These are phyloP conservation scores for Panzeria rudis DNA, from an alignment of 2,888 invertebrate species.

Conservation along the genomic window DNA sequence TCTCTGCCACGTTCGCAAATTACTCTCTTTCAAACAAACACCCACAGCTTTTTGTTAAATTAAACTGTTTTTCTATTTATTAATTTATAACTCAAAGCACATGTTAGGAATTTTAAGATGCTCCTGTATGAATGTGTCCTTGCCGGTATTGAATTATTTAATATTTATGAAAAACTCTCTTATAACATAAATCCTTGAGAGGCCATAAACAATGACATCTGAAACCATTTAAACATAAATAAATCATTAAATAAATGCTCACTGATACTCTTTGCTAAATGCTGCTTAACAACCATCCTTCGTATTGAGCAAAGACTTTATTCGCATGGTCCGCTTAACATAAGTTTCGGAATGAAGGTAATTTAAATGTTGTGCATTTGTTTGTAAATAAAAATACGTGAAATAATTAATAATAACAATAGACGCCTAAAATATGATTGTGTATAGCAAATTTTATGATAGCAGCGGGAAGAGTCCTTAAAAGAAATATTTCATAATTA, in stretches of 20 bases:
- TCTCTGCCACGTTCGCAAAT: neutral
- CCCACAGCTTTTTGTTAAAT: neutral
- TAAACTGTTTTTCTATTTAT: neutral
- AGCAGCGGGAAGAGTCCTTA: too few relatives aligned
- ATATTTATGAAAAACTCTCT: neutral
- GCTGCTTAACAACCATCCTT: neutral
- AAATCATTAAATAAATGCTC: constrained; percentile 38
- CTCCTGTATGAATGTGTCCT: neutral
- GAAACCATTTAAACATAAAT: constrained; percentile 29
- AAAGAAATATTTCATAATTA: too few relatives aligned
- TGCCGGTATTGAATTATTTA: neutral
- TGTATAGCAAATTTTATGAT: too few relatives aligned
- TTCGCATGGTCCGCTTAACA: neutral
- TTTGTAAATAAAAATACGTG: constrained; percentile 9
- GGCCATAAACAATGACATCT: neutral
- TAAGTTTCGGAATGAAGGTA: neutral
- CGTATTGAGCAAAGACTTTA: neutral
- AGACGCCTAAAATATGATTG: neutral
- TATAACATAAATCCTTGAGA: neutral
- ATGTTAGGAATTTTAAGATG: neutral
- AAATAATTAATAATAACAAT: constrained; percentile 18
- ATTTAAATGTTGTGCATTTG: constrained; percentile 6
- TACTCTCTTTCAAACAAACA: neutral
- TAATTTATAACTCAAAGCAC: neutral
- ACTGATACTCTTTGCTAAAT: constrained; percentile 13